A percentile compares a stretch with the other conserved stretches of the same genome.
These are phyloP conservation scores for Colletes latitarsis DNA, from an alignment of 1,140 invertebrate genomes.

Conservation along the genomic window DNA sequence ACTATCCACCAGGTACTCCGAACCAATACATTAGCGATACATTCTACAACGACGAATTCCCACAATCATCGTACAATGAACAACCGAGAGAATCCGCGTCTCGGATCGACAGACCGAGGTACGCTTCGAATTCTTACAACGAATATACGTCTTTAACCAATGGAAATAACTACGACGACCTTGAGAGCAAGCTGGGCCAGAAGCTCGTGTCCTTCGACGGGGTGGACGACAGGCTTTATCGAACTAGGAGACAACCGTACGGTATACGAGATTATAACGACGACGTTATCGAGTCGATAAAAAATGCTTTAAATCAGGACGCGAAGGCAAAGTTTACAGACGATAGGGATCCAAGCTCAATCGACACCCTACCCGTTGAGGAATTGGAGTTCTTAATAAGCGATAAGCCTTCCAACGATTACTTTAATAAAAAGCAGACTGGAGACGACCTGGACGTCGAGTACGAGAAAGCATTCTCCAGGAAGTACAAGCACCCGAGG, in stretches of 20 bases:
- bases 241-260: slow-evolving; percentile 48
- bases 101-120: slow-evolving; percentile 3
- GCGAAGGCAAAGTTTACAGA: slow-evolving; percentile 16
- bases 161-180: slow-evolving; percentile 25
- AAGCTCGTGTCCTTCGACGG: not conserved
- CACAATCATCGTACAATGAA: not conserved
- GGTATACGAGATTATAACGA: slow-evolving; percentile 22
- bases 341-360: slow-evolving; percentile 4
- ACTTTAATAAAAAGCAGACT: not conserved
- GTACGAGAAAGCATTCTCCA: slow-evolving; percentile 71
- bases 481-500: slow-evolving; percentile 67
- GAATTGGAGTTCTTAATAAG: slow-evolving; percentile 61
- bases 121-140: slow-evolving; percentile 31
- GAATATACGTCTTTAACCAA: slow-evolving; percentile 24
- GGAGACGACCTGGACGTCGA: slow-evolving; percentile 60
- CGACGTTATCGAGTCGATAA: slow-evolving; percentile 24
- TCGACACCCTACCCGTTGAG: not conserved
- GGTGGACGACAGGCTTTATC: slow-evolving; percentile 24
- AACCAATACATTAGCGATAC: slow-evolving; percentile 9
- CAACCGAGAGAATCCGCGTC: not conserved
- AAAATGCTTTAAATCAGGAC: slow-evolving; percentile 1
- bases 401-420: slow-evolving; percentile 27
- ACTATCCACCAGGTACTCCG: slow-evolving; percentile 83
- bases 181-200: slow-evolving; percentile 4
- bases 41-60: not conserved